These are phyloP conservation scores for Noctua janthe DNA, from an alignment of 2,888 invertebrate genomes.

Conservation along the genomic window DNA sequence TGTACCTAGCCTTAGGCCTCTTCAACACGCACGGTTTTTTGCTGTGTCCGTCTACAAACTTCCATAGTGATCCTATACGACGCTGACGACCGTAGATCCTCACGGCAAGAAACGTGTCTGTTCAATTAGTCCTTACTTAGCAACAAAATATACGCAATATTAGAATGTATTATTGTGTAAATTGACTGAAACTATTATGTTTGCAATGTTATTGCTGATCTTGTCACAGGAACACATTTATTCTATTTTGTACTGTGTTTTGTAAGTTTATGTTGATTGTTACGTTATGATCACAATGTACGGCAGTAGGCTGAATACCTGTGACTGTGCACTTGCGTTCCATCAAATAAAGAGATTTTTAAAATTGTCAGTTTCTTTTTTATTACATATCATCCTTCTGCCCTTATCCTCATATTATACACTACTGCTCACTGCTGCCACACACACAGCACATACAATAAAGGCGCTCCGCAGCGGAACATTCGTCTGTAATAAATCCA, in stretches of 20 bases:
- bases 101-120: too few relatives aligned
- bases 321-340: conserved; percentile 81
- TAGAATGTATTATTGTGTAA: conserved; percentile 13
- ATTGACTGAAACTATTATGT: conserved; percentile 51
- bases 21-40: not conserved
- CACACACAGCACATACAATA: too few relatives aligned
- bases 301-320: conserved; percentile 72
- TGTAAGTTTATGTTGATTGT: conserved; percentile 45
- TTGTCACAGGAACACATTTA: conserved; percentile 32
- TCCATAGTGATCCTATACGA: not conserved
- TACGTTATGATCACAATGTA: conserved; percentile 61
- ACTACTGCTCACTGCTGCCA: too few relatives aligned
- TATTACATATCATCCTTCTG: conserved; percentile 18
- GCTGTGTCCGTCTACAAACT: not conserved
- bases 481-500: too few relatives aligned
- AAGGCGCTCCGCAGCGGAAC: too few relatives aligned
- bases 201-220: conserved; percentile 28
- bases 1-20: conserved; percentile 26
- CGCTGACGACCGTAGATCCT: not conserved
- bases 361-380: conserved; percentile 70
- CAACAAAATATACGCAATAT: conserved; percentile 27
- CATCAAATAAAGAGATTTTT: conserved; percentile 86
- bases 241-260: conserved; percentile 12
- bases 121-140: conserved; percentile 4
- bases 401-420: not conserved